These are phyloP conservation scores for Urophycis tenuis DNA, from an alignment of 2,797 vertebrate species.

Conservation along the genomic window DNA sequence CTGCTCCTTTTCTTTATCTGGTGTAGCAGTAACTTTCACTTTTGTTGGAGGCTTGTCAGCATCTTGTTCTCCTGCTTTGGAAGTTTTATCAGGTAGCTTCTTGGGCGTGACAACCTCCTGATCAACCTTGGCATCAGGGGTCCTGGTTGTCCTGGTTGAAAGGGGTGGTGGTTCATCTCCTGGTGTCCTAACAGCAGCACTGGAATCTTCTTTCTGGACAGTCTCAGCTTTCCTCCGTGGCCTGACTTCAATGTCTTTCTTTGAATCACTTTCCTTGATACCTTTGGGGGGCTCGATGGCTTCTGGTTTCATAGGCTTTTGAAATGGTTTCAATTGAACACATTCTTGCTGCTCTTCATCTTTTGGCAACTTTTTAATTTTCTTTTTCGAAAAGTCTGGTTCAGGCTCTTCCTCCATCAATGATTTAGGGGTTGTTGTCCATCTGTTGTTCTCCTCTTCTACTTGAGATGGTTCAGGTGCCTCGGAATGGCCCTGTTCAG, in stretches of 20 bases:
- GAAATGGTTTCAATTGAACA: constrained; percentile 54
- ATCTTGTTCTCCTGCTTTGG: constrained; percentile 33
- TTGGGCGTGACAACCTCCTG: constrained; percentile 25
- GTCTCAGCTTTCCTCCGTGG: constrained; percentile 28
- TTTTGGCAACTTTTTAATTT: constrained; percentile 51
- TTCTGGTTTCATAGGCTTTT: constrained; percentile 37
- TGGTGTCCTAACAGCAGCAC: constrained; percentile 8
- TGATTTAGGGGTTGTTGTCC: constrained; percentile 37
- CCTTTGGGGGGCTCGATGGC: constrained; percentile 16
- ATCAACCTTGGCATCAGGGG: constrained; percentile 24
- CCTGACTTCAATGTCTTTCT: constrained; percentile 23
- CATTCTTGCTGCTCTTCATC: constrained; percentile 40
- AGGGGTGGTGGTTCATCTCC: constrained; percentile 1
- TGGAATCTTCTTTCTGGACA: constrained; percentile 26
- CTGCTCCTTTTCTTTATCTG: constrained; percentile 43
- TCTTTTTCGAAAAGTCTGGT: constrained; percentile 47
- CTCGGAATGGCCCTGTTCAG: constrained; percentile 20
- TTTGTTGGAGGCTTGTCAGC: constrained; percentile 30
- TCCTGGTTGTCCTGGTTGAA: background rate
- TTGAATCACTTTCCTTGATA: constrained; percentile 29
- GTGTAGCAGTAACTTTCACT: constrained; percentile 33
- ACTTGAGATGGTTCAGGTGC: constrained; percentile 25
- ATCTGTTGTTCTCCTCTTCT: constrained; percentile 43
- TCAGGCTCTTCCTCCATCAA: constrained; percentile 29
- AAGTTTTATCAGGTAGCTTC: constrained; percentile 31